Evolutionary conservation across 2,888 invertebrate genomes (phyloP).

Genomic region (Platycheirus albimanus): DNA sequence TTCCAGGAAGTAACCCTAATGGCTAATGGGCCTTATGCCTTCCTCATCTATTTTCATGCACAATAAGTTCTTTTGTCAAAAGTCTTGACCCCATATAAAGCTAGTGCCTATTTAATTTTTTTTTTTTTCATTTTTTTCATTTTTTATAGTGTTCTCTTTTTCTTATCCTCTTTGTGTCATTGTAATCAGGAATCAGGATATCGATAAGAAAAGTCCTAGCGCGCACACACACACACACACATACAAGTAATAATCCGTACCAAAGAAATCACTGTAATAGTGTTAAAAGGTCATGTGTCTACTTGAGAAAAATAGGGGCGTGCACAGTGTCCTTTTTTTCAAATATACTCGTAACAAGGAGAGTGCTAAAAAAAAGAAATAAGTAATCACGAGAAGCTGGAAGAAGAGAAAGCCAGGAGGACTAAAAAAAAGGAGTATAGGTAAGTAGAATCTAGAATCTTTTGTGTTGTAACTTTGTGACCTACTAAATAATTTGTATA

Average conservation of each 20-base stretch:
- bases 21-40: constrained; percentile 1
- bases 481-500: too few species aligned
- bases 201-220: background rate
- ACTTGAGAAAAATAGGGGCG: constrained; percentile 56
- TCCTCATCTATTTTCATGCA: constrained; percentile 23
- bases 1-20: constrained; percentile 21
- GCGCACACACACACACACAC: background rate
- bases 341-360: constrained; percentile 34
- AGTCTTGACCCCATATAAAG: constrained; percentile 39
- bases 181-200: constrained; percentile 40
- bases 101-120: constrained; percentile 21
- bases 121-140: too few species aligned
- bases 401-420: constrained; percentile 11
- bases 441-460: too few species aligned
- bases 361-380: constrained; percentile 17
- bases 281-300: constrained; percentile 68
- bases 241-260: constrained; percentile 6
- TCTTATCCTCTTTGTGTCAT: constrained; percentile 11
- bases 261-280: constrained; percentile 26
- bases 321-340: constrained; percentile 43
- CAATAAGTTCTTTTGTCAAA: constrained; percentile 36
- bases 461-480: too few species aligned
- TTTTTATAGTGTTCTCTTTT: too few species aligned
- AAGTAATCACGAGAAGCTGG: constrained; percentile 25
- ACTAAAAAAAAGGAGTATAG: too few species aligned